phyloP scores from a whole-genome alignment of 2,888 invertebrate species.

The Yponomeuta cagnagella region DNA sequence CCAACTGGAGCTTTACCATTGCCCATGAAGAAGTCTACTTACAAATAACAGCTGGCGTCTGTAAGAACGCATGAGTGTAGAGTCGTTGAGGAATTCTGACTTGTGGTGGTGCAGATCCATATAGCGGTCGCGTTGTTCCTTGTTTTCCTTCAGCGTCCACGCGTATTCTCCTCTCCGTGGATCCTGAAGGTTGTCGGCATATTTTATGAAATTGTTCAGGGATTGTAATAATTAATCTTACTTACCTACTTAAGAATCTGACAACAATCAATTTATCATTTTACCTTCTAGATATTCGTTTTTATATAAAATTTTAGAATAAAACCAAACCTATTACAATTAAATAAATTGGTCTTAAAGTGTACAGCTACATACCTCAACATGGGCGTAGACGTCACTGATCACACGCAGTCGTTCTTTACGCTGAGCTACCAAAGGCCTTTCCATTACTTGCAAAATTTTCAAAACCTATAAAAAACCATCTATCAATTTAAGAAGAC shows the following conservation, averaged over 20 bases:
- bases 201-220: neutral
- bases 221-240: neutral
- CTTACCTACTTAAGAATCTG: too few relatives aligned
- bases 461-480: conserved; percentile 27
- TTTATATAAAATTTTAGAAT: too few relatives aligned
- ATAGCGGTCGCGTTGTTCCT: conserved; percentile 54
- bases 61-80: conserved; percentile 18
- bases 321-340: neutral
- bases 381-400: conserved; percentile 62
- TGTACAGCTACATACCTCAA: conserved; percentile 42
- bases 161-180: conserved; percentile 56
- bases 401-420: conserved; percentile 44
- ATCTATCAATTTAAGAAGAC: neutral
- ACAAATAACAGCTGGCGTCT: conserved; percentile 50
- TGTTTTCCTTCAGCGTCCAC: conserved; percentile 56
- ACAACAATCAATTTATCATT: too few relatives aligned
- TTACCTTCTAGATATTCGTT: too few relatives aligned
- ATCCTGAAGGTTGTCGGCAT: conserved; percentile 36
- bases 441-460: conserved; percentile 52
- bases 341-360: too few relatives aligned
- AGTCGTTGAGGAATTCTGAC: conserved; percentile 39
- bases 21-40: conserved; percentile 20
- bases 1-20: too few relatives aligned
- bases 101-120: conserved; percentile 47
- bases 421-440: conserved; percentile 58